Evolutionary conservation across 2,113 vertebrate species (phyloP).

Genomic region (Ochotona curzoniae): DNA sequence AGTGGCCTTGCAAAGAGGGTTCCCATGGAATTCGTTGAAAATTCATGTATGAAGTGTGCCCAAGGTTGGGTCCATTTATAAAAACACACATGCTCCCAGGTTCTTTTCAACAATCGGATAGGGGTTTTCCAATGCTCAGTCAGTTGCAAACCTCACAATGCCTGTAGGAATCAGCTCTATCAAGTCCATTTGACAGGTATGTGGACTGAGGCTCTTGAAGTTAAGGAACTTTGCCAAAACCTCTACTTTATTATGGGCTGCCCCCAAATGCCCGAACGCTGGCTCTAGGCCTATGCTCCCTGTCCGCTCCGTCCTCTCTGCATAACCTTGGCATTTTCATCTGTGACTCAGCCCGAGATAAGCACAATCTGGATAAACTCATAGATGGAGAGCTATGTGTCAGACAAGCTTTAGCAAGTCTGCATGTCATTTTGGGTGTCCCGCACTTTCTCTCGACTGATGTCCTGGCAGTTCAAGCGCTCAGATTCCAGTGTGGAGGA

Average conservation of each 20-base stretch:
- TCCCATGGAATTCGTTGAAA: not conserved
- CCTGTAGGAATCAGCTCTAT: not conserved
- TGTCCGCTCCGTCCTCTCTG: not conserved
- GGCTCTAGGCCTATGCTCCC: not conserved
- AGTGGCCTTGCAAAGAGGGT: not conserved
- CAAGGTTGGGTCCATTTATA: not conserved
- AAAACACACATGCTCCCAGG: not conserved
- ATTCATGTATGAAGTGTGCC: not conserved
- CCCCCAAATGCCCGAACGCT: not conserved
- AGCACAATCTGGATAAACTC: not conserved
- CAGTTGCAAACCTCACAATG: fast-evolving
- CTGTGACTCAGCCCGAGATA: constrained; percentile 26
- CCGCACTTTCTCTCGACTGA: not conserved
- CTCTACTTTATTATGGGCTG: not conserved
- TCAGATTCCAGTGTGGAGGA: not conserved
- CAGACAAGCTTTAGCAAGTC: constrained; percentile 32
- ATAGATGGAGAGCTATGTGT: not conserved
- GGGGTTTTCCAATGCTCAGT: not conserved
- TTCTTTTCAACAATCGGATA: too few species aligned
- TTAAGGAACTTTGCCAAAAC: not conserved
- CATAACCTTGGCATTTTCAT: not conserved
- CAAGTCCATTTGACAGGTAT: not conserved
- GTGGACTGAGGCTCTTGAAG: not conserved
- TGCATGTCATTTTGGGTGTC: not conserved
- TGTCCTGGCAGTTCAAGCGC: constrained; percentile 39